Percentiles rank a stretch among this genome's conserved stretches.
Conservation (phyloP, 2,797 vertebrate genomes). For the Potorous gilbertii region DNA sequence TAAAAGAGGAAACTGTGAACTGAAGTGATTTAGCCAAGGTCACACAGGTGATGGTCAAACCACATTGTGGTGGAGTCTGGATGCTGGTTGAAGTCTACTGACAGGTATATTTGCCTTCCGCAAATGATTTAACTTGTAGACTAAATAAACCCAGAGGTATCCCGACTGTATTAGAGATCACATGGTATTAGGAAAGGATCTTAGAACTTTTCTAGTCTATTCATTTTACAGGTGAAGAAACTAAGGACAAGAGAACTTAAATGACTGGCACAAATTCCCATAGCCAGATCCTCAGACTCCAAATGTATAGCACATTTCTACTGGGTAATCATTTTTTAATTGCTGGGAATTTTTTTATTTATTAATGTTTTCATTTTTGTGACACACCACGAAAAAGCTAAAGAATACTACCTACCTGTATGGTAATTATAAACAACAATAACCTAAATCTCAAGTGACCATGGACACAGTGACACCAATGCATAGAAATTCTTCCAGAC, state of each 20-base stretch:
- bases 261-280: not conserved
- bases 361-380: not conserved
- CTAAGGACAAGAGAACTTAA: not conserved
- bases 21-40: not conserved
- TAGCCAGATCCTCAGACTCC: not conserved
- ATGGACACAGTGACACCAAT: not conserved
- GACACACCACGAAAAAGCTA: not conserved
- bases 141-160: not conserved
- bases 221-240: not conserved
- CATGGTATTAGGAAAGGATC: not conserved
- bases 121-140: conserved; percentile 20
- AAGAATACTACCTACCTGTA: not conserved
- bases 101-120: not conserved
- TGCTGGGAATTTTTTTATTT: not conserved
- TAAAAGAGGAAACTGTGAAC: not conserved
- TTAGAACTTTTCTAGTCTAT: not conserved
- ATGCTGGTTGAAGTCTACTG: not conserved
- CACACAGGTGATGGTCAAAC: not conserved
- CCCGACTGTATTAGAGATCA: not conserved
- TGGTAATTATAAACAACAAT: not conserved
- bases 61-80: not conserved
- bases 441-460: not conserved
- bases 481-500: not conserved
- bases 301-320: not conserved
- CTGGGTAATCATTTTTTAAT: not conserved